These are phyloP conservation scores for Tachuris rubrigastra DNA, from an alignment of 2,113 vertebrate species.

Conservation along the genomic window DNA sequence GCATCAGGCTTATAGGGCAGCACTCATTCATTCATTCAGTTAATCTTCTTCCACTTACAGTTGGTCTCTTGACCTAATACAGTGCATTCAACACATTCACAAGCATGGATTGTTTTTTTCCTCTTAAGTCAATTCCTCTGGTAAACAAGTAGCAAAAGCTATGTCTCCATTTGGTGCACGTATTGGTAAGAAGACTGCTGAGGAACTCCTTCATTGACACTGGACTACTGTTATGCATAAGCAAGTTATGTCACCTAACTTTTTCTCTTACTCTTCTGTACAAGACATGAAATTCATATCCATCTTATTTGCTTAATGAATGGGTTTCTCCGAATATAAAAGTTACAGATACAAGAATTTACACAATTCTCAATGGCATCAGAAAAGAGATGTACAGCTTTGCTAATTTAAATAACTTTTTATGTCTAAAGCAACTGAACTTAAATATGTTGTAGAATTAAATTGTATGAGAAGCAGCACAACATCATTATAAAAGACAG, in stretches of 20 bases:
- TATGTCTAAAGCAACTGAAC: conserved; percentile 25
- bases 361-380: background rate
- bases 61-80: background rate
- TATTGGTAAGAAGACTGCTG: background rate
- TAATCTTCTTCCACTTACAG: background rate
- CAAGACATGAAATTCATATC: conserved; percentile 39
- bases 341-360: conserved; percentile 16
- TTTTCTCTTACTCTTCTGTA: conserved; percentile 14
- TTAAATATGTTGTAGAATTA: conserved; percentile 46
- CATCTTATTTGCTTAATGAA: conserved; percentile 31
- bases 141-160: background rate
- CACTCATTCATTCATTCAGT: background rate
- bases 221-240: background rate
- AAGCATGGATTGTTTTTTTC: background rate
- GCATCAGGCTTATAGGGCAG: background rate
- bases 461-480: background rate
- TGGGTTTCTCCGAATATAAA: background rate
- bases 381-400: conserved; percentile 22
- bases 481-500: background rate
- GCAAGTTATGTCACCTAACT: background rate
- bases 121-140: background rate
- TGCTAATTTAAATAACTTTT: background rate
- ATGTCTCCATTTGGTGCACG: background rate
- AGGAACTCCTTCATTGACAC: background rate
- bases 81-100: background rate